Conservation (phyloP, 92 coral and sea anemone species). For the Epizoanthus illoricatus region DNA sequence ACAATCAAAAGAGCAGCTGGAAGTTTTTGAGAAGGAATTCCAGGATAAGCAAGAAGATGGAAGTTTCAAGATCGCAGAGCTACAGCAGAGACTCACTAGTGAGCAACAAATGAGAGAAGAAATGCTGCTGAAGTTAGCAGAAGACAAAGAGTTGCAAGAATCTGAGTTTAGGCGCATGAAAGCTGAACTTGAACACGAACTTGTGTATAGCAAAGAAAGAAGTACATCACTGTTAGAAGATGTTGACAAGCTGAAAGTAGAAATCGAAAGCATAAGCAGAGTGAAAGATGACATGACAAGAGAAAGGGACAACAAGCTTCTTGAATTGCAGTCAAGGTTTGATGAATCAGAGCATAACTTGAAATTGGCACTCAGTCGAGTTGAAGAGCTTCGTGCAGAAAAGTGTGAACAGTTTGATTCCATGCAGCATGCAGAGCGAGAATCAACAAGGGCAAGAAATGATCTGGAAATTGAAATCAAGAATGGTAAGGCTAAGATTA, state of each 20-base stretch:
- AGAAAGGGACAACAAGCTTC: constrained; percentile 5
- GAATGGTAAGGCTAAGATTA: constrained; percentile 17
- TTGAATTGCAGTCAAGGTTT: constrained; percentile 30
- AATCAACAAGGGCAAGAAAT: constrained; percentile 41
- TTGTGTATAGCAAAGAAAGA: constrained; percentile 25
- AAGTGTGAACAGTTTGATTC: constrained; percentile 53
- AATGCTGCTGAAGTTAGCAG: not conserved
- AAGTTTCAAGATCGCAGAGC: constrained; percentile 1
- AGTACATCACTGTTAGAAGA: constrained; percentile 14
- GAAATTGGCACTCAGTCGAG: constrained; percentile 44
- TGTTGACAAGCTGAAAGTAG: constrained; percentile 35
- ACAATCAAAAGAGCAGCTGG: not conserved
- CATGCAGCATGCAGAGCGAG: constrained; percentile 58
- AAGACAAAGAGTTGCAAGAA: constrained; percentile 13
- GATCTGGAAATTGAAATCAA: constrained; percentile 55
- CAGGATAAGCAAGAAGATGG: constrained; percentile 19
- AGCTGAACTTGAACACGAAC: constrained; percentile 24
- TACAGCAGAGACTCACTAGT: constrained; percentile 3
- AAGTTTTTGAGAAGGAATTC: constrained; percentile 20
- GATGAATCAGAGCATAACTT: constrained; percentile 41
- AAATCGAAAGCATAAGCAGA: not conserved
- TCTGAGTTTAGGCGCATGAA: constrained; percentile 15
- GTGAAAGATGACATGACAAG: constrained; percentile 14
- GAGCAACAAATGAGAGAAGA: constrained; percentile 21
- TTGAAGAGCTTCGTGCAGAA: constrained; percentile 55